Conservation (phyloP, 2,113 vertebrate genomes). For the Seriola rivoliana region DNA sequence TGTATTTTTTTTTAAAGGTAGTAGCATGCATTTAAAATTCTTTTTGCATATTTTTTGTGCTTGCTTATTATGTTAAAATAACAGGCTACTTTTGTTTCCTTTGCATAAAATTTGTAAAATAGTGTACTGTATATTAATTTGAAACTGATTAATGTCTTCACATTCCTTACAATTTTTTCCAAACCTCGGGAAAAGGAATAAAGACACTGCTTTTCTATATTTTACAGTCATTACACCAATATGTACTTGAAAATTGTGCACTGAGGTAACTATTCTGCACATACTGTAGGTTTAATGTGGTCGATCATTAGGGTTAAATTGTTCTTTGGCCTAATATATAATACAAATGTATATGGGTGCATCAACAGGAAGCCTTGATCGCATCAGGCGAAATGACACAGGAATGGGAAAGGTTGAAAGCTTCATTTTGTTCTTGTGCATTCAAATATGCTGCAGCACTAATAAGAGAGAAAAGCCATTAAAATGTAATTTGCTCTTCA, state of each 20-base stretch:
- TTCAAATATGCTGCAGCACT: slow-evolving; percentile 48
- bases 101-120: not conserved
- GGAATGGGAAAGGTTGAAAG: slow-evolving; percentile 64
- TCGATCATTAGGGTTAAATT: not conserved
- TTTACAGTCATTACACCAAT: not conserved
- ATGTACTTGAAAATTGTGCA: not conserved
- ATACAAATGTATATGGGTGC: not conserved
- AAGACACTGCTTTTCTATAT: not conserved
- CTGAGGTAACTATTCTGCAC: not conserved
- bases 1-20: not conserved
- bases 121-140: not conserved
- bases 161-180: not conserved
- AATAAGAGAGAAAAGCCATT: slow-evolving; percentile 78
- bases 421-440: slow-evolving; percentile 52
- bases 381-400: slow-evolving; percentile 53
- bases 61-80: not conserved
- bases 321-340: not conserved
- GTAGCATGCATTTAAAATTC: not conserved
- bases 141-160: not conserved
- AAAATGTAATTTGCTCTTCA: slow-evolving; percentile 79
- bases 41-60: not conserved
- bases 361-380: slow-evolving; percentile 44
- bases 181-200: too few relatives aligned
- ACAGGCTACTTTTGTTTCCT: not conserved
- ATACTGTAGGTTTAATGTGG: slow-evolving; percentile 10